Conservation (phyloP, 2,113 vertebrate species). For the Amblyopsis rosae region DNA sequence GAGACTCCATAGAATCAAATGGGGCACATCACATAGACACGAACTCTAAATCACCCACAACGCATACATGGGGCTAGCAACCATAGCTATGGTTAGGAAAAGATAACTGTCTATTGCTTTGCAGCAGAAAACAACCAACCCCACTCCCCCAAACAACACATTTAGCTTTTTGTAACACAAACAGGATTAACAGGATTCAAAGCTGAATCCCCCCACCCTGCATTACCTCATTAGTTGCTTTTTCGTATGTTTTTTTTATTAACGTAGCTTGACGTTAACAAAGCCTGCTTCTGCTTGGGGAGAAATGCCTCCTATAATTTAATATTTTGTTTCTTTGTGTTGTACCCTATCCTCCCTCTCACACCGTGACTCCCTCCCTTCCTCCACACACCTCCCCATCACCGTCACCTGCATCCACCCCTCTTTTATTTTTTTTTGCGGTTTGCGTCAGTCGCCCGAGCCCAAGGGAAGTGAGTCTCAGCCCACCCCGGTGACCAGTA, state of each 20-base stretch:
- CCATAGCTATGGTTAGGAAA: not conserved
- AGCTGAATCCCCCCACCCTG: conserved; percentile 68
- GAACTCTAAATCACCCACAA: too few species aligned
- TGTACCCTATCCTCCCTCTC: conserved; percentile 46
- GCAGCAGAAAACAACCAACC: too few species aligned
- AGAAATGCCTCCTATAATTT: conserved; percentile 75
- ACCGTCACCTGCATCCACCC: conserved; percentile 50
- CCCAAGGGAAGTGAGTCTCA: conserved; percentile 88
- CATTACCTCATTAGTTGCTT: conserved; percentile 64
- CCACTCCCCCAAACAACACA: too few species aligned
- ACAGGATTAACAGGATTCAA: conserved; percentile 41
- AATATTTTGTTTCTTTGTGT: conserved; percentile 55
- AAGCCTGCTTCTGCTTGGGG: conserved; percentile 77
- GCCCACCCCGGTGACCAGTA: conserved; percentile 84
- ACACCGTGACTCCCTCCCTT: conserved; percentile 48
- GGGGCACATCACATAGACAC: too few species aligned
- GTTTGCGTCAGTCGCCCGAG: conserved; percentile 83
- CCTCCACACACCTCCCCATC: conserved; percentile 4
- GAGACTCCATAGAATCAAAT: too few species aligned
- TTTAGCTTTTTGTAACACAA: not conserved
- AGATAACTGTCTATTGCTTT: not conserved
- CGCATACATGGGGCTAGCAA: too few species aligned
- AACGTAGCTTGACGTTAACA: conserved; percentile 77
- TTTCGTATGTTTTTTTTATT: conserved; percentile 64
- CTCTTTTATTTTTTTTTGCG: conserved; percentile 75